Conservation (phyloP, 53 echinoderm and acorn worm species). For the Zoroaster sp. region DNA sequence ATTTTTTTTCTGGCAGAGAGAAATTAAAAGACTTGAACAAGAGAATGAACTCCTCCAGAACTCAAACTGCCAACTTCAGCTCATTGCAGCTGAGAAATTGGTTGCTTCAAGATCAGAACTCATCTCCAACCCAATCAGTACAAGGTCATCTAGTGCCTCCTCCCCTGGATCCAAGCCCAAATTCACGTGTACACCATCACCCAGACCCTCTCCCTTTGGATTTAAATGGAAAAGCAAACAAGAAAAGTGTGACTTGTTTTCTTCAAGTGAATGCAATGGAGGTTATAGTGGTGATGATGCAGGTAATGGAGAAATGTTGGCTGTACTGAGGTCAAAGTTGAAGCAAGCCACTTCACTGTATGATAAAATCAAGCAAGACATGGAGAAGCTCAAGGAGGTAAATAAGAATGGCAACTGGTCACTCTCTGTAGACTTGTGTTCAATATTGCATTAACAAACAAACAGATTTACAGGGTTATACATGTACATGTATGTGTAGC, state of each 20-base stretch:
- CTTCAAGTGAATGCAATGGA: neutral
- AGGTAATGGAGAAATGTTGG: slow-evolving; percentile 2
- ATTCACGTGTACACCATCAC: neutral
- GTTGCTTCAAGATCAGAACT: neutral
- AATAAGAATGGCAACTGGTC: no score
- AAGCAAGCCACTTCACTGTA: slow-evolving; percentile 62
- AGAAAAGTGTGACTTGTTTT: neutral
- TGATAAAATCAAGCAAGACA: slow-evolving; percentile 70
- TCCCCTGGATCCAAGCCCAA: neutral
- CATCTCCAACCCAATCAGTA: neutral
- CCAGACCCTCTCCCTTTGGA: neutral
- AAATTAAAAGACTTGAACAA: slow-evolving; percentile 70
- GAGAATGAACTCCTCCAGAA: slow-evolving; percentile 56
- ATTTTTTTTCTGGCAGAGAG: slow-evolving; percentile 53
- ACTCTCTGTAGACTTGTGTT: neutral
- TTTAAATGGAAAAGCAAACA: neutral
- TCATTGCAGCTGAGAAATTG: neutral
- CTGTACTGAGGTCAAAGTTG: slow-evolving; percentile 62
- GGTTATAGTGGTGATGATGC: neutral
- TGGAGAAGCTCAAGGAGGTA: slow-evolving; percentile 82
- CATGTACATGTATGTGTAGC: neutral
- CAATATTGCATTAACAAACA: neutral
- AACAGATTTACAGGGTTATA: no score
- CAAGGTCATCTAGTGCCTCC: neutral
- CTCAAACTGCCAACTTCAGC: slow-evolving; percentile 41